phyloP scores from a whole-genome alignment of 1,140 invertebrate species.

The Pteromalus puparum region DNA sequence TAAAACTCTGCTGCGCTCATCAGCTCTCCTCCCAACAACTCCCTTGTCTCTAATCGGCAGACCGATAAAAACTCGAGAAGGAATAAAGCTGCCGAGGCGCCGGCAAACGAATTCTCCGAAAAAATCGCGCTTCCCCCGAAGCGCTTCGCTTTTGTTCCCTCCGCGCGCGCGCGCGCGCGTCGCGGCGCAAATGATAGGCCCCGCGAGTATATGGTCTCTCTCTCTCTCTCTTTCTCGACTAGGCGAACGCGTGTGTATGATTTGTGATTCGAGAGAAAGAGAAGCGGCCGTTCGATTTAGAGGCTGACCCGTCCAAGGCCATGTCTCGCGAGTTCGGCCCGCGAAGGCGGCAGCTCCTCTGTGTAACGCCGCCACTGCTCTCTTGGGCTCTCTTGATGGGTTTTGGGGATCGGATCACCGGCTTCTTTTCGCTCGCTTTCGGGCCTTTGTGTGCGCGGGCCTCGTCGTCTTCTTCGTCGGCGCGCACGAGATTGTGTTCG shows the following conservation, averaged over 20 bases:
- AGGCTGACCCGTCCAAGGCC: constrained; percentile 65
- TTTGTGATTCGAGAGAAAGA: constrained; percentile 61
- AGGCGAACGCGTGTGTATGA: constrained; percentile 54
- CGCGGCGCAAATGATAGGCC: constrained; percentile 33
- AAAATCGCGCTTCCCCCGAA: constrained; percentile 5
- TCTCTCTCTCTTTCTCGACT: neutral
- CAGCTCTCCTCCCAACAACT: neutral
- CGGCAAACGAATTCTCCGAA: neutral
- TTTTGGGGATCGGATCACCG: neutral
- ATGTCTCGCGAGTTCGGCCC: constrained; percentile 36
- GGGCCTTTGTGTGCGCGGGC: neutral
- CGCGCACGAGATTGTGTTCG: too few relatives aligned
- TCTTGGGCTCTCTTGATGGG: neutral
- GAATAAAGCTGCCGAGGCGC: neutral
- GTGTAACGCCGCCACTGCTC: neutral
- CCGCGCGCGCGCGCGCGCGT: neutral
- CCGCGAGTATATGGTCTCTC: neutral
- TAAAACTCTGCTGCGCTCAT: neutral
- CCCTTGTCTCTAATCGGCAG: neutral
- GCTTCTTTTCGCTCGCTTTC: too few relatives aligned
- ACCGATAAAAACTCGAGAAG: neutral
- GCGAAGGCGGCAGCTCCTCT: constrained; percentile 26
- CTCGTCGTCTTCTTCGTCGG: too few relatives aligned
- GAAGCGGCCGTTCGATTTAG: constrained; percentile 62
- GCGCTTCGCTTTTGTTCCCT: neutral